These are phyloP conservation scores for Callaeas wilsoni DNA, from an alignment of 2,113 vertebrate genomes.

Conservation along the genomic window DNA sequence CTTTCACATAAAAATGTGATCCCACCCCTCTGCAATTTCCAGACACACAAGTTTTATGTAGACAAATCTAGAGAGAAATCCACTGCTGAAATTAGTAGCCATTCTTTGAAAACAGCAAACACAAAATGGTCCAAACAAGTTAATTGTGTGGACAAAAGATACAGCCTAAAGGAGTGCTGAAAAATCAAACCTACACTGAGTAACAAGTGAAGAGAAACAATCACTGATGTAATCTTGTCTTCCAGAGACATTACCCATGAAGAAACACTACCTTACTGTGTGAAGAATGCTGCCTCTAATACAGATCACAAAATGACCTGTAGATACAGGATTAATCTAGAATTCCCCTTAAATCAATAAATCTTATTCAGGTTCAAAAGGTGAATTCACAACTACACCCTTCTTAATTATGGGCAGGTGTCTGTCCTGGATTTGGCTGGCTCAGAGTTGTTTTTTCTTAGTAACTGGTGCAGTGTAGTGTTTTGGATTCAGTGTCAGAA, in stretches of 20 bases:
- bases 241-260: background rate
- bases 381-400: background rate
- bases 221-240: background rate
- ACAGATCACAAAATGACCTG: background rate
- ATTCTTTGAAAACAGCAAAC: background rate
- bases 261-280: background rate
- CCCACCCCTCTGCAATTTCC: background rate
- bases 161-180: background rate
- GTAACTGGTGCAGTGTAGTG: no score
- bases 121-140: background rate
- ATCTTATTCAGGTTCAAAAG: background rate
- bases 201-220: background rate
- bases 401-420: background rate
- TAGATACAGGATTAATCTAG: background rate
- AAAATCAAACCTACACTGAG: background rate
- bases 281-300: background rate
- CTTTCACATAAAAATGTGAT: background rate
- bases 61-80: background rate
- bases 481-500: background rate
- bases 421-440: background rate
- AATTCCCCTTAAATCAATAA: background rate
- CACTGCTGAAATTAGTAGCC: background rate
- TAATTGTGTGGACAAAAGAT: background rate
- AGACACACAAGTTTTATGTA: background rate
- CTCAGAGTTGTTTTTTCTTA: background rate